phyloP scores from a whole-genome alignment of 1,140 invertebrate species.

The Pogonomyrmex californicus region DNA sequence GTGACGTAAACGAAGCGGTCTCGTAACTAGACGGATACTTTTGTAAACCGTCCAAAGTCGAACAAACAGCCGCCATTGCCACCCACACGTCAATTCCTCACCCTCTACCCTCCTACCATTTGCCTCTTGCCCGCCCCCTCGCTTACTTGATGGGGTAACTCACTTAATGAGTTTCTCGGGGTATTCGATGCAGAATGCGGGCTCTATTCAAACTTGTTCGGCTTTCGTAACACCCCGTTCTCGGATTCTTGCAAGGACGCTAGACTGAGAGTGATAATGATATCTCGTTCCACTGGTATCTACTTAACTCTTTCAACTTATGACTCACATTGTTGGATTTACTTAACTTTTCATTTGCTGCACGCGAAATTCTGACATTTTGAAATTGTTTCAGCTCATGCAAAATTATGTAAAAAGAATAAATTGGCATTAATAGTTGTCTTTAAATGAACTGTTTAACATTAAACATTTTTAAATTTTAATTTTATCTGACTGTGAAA shows the following conservation, averaged over 20 bases:
- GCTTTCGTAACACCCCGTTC: constrained; percentile 48
- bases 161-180: constrained; percentile 82
- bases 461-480: background rate
- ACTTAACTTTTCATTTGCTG: background rate
- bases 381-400: background rate
- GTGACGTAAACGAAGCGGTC: constrained; percentile 22
- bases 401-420: background rate
- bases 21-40: constrained; percentile 49
- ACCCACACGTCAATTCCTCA: constrained; percentile 30
- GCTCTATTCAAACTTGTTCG: constrained; percentile 81
- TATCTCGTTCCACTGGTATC: constrained; percentile 30
- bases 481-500: background rate
- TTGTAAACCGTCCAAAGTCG: constrained; percentile 46
- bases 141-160: constrained; percentile 72
- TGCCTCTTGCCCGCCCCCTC: background rate
- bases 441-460: background rate
- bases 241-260: constrained; percentile 37
- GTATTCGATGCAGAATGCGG: constrained; percentile 83
- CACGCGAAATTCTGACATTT: background rate
- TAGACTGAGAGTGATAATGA: constrained; percentile 8
- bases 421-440: background rate
- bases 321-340: constrained; percentile 21
- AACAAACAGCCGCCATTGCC: constrained; percentile 47
- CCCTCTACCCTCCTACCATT: background rate
- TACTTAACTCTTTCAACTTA: constrained; percentile 39